phyloP scores from a whole-genome alignment of 2,888 invertebrate species.

The Trachelus stipa region DNA sequence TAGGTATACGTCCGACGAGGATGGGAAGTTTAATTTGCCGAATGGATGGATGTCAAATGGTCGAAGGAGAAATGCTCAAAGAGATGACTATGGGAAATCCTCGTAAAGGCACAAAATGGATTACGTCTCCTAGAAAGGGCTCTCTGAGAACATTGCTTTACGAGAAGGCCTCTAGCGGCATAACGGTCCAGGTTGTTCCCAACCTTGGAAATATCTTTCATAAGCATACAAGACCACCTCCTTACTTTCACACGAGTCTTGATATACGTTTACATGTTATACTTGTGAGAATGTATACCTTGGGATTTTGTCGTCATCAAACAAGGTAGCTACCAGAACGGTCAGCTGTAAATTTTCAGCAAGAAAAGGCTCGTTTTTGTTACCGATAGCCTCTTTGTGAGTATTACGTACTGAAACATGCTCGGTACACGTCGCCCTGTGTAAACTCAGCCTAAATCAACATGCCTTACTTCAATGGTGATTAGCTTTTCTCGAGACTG shows the following conservation, averaged over 20 bases:
- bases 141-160: constrained; percentile 40
- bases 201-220: constrained; percentile 45
- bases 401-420: neutral
- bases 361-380: neutral
- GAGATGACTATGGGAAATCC: constrained; percentile 46
- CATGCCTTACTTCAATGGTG: neutral
- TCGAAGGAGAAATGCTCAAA: neutral
- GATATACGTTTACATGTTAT: neutral
- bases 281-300: neutral
- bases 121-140: constrained; percentile 36
- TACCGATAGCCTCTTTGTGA: neutral
- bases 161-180: constrained; percentile 45
- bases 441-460: neutral
- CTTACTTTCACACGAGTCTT: neutral
- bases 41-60: constrained; percentile 12
- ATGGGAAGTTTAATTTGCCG: constrained; percentile 24
- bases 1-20: neutral
- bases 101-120: constrained; percentile 44
- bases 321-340: neutral
- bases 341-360: too few relatives aligned
- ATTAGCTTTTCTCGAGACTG: neutral
- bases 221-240: neutral
- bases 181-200: constrained; percentile 38
- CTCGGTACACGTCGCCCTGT: neutral
- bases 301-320: neutral